A percentile compares a stretch with the other conserved stretches of the same genome.
Evolutionary conservation across 1,140 invertebrate species (phyloP).

Genomic region (Cylas formicarius): DNA sequence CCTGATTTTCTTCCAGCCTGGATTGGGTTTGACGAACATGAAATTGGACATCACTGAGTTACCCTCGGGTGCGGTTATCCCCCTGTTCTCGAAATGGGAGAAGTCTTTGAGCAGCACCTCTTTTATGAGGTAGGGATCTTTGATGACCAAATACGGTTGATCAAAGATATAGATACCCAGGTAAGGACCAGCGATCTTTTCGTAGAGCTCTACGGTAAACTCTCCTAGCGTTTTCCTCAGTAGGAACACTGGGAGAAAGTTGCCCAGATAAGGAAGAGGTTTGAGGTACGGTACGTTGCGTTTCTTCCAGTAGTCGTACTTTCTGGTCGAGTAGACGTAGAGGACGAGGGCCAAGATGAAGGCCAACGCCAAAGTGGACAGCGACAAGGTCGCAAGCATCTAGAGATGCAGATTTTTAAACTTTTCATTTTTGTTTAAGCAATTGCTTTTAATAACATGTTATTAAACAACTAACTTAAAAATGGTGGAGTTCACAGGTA

Average conservation of each 20-base stretch:
- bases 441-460: too few relatives aligned
- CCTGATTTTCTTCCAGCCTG: slow-evolving; percentile 46
- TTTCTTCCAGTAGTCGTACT: slow-evolving; percentile 36
- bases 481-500: too few relatives aligned
- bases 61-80: slow-evolving; percentile 23
- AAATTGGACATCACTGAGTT: slow-evolving; percentile 19
- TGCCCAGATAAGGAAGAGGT: slow-evolving; percentile 40
- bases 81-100: slow-evolving; percentile 48
- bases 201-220: slow-evolving; percentile 23
- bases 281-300: slow-evolving; percentile 31
- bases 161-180: slow-evolving; percentile 41
- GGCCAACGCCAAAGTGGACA: background rate
- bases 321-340: slow-evolving; percentile 24
- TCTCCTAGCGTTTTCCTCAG: slow-evolving; percentile 16
- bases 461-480: too few relatives aligned
- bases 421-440: too few relatives aligned
- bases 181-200: slow-evolving; percentile 35
- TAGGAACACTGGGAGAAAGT: slow-evolving; percentile 18
- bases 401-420: too few relatives aligned
- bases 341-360: background rate
- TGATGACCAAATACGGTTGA: slow-evolving; percentile 32
- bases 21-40: slow-evolving; percentile 38
- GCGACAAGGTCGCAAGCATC: slow-evolving; percentile 8
- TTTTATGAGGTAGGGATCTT: slow-evolving; percentile 50
- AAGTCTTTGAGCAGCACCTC: slow-evolving; percentile 50